Percentiles rank a stretch among this genome's conserved stretches.
These are phyloP conservation scores for Todiramphus chloris DNA, from an alignment of 2,113 vertebrate species.

Conservation along the genomic window DNA sequence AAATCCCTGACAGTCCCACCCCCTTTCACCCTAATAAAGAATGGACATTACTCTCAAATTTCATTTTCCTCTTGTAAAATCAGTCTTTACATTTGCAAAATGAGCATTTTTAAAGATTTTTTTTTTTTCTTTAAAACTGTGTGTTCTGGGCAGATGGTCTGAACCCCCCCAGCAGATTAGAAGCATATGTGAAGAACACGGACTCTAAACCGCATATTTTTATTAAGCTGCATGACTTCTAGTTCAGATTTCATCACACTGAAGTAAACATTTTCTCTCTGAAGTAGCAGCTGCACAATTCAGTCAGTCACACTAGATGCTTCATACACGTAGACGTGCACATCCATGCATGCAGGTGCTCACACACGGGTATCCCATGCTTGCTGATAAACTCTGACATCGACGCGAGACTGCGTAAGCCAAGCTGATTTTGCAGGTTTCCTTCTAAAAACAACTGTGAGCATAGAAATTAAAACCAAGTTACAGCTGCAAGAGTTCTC, in stretches of 20 bases:
- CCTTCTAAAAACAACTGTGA: not conserved
- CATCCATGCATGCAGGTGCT: accelerated
- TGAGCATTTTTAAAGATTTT: not conserved
- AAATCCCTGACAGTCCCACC: not conserved
- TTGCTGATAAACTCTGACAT: not conserved
- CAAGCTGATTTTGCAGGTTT: not conserved
- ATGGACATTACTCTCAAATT: not conserved
- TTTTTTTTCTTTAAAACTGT: not conserved
- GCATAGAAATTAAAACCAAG: not conserved
- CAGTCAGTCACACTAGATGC: not conserved
- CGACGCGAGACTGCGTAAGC: accelerated
- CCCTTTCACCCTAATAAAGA: not conserved
- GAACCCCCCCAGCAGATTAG: not conserved
- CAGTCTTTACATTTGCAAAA: not conserved
- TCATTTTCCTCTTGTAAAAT: not conserved
- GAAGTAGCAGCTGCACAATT: not conserved
- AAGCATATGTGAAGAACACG: not conserved
- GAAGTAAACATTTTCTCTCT: not conserved
- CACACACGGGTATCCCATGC: accelerated
- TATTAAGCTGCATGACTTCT: not conserved
- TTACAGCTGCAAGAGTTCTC: not conserved
- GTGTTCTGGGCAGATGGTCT: not conserved
- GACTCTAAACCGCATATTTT: not conserved
- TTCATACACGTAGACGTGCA: accelerated
- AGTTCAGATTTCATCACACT: not conserved